These are phyloP conservation scores for Callochromis pleurospilus DNA, from an alignment of 2,113 vertebrate genomes.

Conservation along the genomic window DNA sequence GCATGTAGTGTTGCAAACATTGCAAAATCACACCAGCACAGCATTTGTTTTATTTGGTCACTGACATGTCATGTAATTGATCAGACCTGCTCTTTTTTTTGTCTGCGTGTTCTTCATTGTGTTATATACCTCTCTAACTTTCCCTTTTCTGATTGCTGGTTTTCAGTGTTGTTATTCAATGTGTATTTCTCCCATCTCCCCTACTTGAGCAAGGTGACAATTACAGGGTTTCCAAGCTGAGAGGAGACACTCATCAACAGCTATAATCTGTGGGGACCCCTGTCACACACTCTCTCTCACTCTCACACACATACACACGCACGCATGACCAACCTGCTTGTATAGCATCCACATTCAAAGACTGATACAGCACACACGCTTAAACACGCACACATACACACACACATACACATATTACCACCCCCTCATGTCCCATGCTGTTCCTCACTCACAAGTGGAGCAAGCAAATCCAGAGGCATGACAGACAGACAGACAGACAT, in stretches of 20 bases:
- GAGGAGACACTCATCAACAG: constrained; percentile 63
- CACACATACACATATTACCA: constrained; percentile 28
- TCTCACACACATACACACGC: neutral
- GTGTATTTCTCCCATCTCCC: constrained; percentile 30
- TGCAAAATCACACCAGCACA: neutral
- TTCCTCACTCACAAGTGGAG: constrained; percentile 44
- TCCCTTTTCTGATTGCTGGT: constrained; percentile 32
- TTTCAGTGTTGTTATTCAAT: constrained; percentile 29
- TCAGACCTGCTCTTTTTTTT: neutral
- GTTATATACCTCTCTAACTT: neutral
- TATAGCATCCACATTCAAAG: constrained; percentile 14
- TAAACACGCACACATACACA: neutral
- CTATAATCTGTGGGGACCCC: constrained; percentile 66
- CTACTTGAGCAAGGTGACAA: constrained; percentile 63
- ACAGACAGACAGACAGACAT: constrained; percentile 64
- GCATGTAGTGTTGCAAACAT: neutral
- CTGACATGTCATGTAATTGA: neutral
- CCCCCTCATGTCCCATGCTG: constrained; percentile 57
- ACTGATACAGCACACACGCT: constrained; percentile 13
- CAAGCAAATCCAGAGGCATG: constrained; percentile 47
- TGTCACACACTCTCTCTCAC: constrained; percentile 23
- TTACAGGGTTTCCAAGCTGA: constrained; percentile 62
- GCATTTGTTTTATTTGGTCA: neutral
- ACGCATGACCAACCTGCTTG: constrained; percentile 12
- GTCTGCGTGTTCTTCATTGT: neutral